Evolutionary conservation across 53 echinoderm and acorn worm species (phyloP).

Genomic region (Actinopyga echinites): DNA sequence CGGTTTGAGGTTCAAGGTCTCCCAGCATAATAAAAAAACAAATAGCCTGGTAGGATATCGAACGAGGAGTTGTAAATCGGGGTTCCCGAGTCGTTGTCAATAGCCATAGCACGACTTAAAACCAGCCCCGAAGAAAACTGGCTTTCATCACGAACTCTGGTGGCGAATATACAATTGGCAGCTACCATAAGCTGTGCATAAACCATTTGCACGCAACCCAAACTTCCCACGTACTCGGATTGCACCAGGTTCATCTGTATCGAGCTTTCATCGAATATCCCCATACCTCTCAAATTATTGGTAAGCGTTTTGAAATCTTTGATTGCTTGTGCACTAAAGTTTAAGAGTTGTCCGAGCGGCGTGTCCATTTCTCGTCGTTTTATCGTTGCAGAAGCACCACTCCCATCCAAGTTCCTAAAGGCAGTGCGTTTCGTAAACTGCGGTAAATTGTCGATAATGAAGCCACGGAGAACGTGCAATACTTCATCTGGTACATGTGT

Average conservation of each 20-base stretch:
- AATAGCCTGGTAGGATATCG: not conserved
- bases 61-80: not conserved
- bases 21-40: not conserved
- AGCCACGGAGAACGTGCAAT: not conserved
- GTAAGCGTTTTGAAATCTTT: not conserved
- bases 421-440: not conserved
- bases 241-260: constrained; percentile 9
- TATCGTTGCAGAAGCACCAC: not conserved
- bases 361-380: not conserved
- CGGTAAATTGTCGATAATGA: not conserved
- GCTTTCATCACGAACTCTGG: not conserved
- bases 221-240: not conserved
- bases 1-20: not conserved
- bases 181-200: not conserved
- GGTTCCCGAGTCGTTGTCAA: not conserved
- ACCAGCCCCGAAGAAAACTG: not conserved
- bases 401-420: not conserved
- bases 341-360: not conserved
- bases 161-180: not conserved
- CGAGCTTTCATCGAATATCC: not conserved
- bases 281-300: not conserved
- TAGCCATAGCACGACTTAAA: not conserved
- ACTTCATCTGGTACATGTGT: not conserved
- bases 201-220: not conserved
- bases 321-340: not conserved